phyloP scores from a whole-genome alignment of 2,113 vertebrate species.

The Barbus barbus region DNA sequence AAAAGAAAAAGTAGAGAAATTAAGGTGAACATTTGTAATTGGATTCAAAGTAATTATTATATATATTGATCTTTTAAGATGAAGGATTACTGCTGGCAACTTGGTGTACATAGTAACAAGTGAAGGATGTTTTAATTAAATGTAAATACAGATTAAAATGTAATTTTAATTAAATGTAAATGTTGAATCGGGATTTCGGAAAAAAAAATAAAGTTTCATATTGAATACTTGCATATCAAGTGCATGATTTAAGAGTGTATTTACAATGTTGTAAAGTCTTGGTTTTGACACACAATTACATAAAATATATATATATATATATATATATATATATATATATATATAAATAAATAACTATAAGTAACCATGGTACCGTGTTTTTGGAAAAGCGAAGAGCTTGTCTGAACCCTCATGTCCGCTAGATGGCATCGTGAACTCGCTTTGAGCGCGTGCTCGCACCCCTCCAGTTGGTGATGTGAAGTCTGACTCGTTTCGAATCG shows the following conservation, averaged over 20 bases:
- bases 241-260: background rate
- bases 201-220: background rate
- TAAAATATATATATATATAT: too few relatives aligned
- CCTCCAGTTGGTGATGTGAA: background rate
- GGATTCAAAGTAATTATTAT: too few relatives aligned
- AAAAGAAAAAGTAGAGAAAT: background rate
- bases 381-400: background rate
- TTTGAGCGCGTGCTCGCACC: background rate
- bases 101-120: constrained; percentile 16
- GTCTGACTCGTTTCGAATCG: background rate
- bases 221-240: too few relatives aligned
- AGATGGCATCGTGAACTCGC: background rate
- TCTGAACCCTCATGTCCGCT: background rate
- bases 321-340: too few relatives aligned
- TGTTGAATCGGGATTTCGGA: background rate
- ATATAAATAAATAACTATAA: too few relatives aligned
- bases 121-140: background rate
- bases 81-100: constrained; percentile 55
- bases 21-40: background rate
- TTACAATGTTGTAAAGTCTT: background rate
- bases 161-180: too few relatives aligned
- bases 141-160: too few relatives aligned
- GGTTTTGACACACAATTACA: too few relatives aligned
- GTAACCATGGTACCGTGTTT: background rate
- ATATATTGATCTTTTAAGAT: constrained; percentile 51